Evolutionary conservation across 2,113 vertebrate species (phyloP), one percentile per base, ranked within the genome.

Genomic region (Ploceus nigricollis): DNA sequence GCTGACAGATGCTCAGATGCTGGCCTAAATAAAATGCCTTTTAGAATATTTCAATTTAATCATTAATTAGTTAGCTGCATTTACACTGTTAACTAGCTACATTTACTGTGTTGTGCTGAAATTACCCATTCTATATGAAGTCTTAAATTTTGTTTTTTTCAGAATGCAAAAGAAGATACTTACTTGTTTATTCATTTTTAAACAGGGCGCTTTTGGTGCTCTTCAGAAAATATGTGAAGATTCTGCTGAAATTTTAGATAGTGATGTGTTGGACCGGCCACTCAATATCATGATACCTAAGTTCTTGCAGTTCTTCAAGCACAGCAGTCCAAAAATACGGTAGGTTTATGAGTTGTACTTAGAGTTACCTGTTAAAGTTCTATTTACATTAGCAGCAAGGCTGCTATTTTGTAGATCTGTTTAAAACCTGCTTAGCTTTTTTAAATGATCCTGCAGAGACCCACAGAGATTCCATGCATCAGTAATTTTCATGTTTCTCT

Each of bases 151-250:
- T 65, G 3, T 18, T 48, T 45, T 35, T 28, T 85, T 89, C 15
- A 44, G n/a, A 64, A 40, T 45, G 10, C 3, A 1, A 19, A 68
- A 61, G 3, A 64, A 35, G 98, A 98, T 11, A 19, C 13, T 63
- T 63, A 64, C 4, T 8, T 33, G 1, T 51, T 42, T 10, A 64
- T 27, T 90, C 9, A 89, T 42, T 93, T 87, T 95, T 86, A 19
- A 78, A 71, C 85, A 99, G 99, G 99, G 99, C 44, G 99, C 99
- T 6, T 99, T 99, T 92, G 99, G 99, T 1, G 99, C 99, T 69
- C 98, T 99, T 93, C 99, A 99, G 98, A 99, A 99, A 94, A 99
- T 99, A 88, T 99, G 99, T 78, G 99, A 99, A 97, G 99, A 99
- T 97, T 99, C 99, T 16, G 99, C 99, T 20, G 99, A 99, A 98